phyloP scores from a whole-genome alignment of 2,888 invertebrate genomes.

The Idaea biselata region DNA sequence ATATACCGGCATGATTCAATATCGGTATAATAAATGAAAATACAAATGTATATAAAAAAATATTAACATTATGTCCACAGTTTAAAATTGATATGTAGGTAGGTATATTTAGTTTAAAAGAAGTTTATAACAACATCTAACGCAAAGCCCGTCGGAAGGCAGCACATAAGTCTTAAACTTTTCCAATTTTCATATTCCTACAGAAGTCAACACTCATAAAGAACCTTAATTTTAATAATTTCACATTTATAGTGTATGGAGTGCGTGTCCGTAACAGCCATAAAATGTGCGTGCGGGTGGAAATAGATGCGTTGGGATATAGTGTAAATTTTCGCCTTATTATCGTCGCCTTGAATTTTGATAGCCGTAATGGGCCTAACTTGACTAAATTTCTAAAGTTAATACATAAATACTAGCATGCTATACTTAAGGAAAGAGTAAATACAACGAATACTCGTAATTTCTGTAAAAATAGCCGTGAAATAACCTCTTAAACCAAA shows the following conservation, averaged over 20 bases:
- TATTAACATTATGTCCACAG: too few relatives aligned
- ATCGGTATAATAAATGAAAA: too few relatives aligned
- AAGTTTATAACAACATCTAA: slow-evolving; percentile 32
- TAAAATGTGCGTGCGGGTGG: slow-evolving; percentile 63
- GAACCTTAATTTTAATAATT: slow-evolving; percentile 64
- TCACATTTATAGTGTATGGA: slow-evolving; percentile 57
- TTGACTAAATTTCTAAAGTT: slow-evolving; percentile 42
- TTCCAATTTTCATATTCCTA: slow-evolving; percentile 56
- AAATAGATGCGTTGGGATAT: slow-evolving; percentile 63
- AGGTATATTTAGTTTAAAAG: not conserved
- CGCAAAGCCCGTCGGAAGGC: slow-evolving; percentile 26
- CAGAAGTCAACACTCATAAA: slow-evolving; percentile 55
- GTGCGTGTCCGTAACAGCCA: slow-evolving; percentile 61
- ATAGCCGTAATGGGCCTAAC: slow-evolving; percentile 45
- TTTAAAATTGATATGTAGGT: too few relatives aligned
- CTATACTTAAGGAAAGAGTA: not conserved
- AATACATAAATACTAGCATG: not conserved
- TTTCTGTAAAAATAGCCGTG: not conserved
- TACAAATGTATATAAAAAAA: too few relatives aligned
- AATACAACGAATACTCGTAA: not conserved
- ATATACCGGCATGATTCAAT: not conserved
- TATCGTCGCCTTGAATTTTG: slow-evolving; percentile 60
- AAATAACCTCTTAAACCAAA: slow-evolving; percentile 23
- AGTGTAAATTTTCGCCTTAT: slow-evolving; percentile 66
- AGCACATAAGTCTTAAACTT: slow-evolving; percentile 48